Evolutionary conservation across 1,140 invertebrate species (phyloP), one percentile per base, ranked within the genome.

Genomic region (Drosophila bipectinata): DNA sequence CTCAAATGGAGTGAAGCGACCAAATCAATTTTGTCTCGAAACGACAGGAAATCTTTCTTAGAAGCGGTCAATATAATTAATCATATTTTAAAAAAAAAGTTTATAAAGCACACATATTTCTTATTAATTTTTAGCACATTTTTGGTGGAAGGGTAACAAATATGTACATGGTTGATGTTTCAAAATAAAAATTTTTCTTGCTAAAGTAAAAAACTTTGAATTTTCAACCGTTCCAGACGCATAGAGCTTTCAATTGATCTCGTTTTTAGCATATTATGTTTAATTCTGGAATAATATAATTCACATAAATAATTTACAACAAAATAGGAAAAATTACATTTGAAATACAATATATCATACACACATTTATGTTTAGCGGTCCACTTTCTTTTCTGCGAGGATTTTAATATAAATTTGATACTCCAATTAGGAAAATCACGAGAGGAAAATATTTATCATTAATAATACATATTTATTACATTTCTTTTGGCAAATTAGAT

Each of bases 371-470:
- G 53, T 32, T 32, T 28, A 24, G 14, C 44, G 44, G 8, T 8
- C 8, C 4, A n/a, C 57, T 41, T 15, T 41, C 12, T 30, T 56
- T 8, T 5, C 4, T 15, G 32, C 24, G 8, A 56, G 26, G 48
- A 41, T 57, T 51, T 52, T 68, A 32, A 64, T 45, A 52, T 47
- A 67, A 78, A 72, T 76, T 56, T 66, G 77, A 84, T 84, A 85
- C 77, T 74, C 69, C n/a, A 63, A 64, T 77, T 57, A 85, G 47
- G 49, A 68, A 76, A 76, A 71, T 72, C 12, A 62, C 58, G 15
- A 48, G 12, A 26, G 47, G 39, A 63, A 58, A 49, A 47, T 60
- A 10, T 39, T 48, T 37, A 18, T 39, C 30, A 28, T 26, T 51
- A 59, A 21, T 58, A 58, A 48, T 37, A 18, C 21, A 4, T 41